phyloP scores from a whole-genome alignment of 2,797 vertebrate species.

The Sternotherus odoratus region DNA sequence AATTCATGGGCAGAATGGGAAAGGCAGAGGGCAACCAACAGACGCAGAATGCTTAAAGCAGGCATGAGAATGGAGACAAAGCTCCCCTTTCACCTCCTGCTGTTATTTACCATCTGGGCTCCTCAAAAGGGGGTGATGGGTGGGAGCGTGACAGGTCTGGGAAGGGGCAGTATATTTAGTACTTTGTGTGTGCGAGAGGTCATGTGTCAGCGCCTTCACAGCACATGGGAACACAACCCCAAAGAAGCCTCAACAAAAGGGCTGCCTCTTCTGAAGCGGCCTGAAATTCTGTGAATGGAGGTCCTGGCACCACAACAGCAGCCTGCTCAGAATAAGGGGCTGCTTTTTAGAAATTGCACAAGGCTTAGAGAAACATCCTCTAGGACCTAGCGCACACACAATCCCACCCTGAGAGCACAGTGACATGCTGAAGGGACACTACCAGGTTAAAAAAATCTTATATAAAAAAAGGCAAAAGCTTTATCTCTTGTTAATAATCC shows the following conservation, averaged over 20 bases:
- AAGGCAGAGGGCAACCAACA: constrained; percentile 76
- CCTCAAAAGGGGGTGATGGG: constrained; percentile 77
- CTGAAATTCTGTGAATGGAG: constrained; percentile 58
- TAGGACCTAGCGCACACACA: neutral
- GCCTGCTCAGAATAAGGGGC: neutral
- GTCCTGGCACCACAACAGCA: neutral
- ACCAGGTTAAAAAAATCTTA: neutral
- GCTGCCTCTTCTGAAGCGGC: constrained; percentile 39
- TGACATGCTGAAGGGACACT: accelerated
- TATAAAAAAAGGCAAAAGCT: neutral
- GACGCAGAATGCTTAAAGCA: constrained; percentile 77
- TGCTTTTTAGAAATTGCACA: neutral
- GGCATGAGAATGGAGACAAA: constrained; percentile 78
- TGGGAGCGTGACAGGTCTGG: constrained; percentile 72
- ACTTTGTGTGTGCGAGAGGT: constrained; percentile 70
- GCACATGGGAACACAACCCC: constrained; percentile 64
- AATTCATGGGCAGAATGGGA: constrained; percentile 78
- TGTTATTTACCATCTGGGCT: constrained; percentile 82
- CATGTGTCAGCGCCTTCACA: constrained; percentile 75
- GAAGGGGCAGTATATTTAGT: constrained; percentile 74
- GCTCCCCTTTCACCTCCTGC: constrained; percentile 76
- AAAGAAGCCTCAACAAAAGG: constrained; percentile 65
- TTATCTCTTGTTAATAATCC: neutral
- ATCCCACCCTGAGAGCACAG: neutral
- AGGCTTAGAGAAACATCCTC: neutral